Evolutionary conservation across 2,113 vertebrate genomes (phyloP).

Genomic region (Pipra filicauda): DNA sequence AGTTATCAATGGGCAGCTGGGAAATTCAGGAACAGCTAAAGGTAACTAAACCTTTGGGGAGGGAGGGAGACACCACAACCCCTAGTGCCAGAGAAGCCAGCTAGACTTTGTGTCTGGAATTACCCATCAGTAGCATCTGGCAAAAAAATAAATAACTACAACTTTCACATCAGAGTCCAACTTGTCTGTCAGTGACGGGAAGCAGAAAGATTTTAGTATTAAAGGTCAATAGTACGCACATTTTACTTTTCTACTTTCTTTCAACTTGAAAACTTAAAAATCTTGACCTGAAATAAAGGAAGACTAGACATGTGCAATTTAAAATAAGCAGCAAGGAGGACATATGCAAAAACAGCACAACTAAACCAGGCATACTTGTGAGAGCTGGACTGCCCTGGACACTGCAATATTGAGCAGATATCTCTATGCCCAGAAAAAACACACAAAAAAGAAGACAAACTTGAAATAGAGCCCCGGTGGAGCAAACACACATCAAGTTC

Average conservation of each 20-base stretch:
- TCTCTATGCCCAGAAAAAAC: not conserved
- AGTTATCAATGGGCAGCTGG: not conserved
- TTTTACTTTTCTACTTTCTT: not conserved
- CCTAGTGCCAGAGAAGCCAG: not conserved
- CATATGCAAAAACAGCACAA: not conserved
- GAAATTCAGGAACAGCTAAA: not conserved
- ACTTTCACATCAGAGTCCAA: not conserved
- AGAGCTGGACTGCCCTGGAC: not conserved
- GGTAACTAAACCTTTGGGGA: not conserved
- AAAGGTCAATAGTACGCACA: not conserved
- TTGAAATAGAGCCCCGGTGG: not conserved
- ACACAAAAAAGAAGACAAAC: not conserved
- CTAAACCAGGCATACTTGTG: not conserved
- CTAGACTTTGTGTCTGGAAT: not conserved
- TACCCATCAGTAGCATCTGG: not conserved
- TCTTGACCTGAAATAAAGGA: not conserved
- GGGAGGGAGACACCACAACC: not conserved
- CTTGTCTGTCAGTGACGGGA: not conserved
- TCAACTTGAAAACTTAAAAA: not conserved
- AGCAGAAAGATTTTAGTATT: not conserved
- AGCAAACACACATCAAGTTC: not conserved
- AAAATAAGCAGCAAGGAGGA: not conserved
- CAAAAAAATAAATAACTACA: not conserved
- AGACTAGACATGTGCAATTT: not conserved
- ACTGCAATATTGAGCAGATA: not conserved